phyloP scores from a whole-genome alignment of 2,797 vertebrate species.

The Arnoldichthys spilopterus region DNA sequence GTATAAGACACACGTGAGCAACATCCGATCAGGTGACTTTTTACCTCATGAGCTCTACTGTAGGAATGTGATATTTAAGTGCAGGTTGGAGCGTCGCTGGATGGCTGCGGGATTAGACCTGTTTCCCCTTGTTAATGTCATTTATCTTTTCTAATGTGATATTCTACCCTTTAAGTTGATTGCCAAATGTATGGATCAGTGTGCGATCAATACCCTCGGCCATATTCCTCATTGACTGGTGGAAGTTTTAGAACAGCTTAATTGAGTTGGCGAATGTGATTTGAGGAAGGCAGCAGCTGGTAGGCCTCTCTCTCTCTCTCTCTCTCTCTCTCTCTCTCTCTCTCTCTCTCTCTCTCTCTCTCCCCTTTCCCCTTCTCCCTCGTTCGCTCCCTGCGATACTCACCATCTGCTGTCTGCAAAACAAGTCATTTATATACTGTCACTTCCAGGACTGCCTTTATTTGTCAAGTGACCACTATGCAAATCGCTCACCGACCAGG shows the following conservation, averaged over 20 bases:
- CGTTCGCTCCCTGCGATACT: slow-evolving; percentile 82
- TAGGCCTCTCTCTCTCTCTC: slow-evolving; percentile 76
- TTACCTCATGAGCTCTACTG: too few relatives aligned
- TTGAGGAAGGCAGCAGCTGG: slow-evolving; percentile 88
- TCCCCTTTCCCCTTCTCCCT: slow-evolving; percentile 74
- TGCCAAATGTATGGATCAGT: slow-evolving; percentile 36
- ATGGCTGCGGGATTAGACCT: not conserved
- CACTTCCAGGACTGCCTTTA: slow-evolving; percentile 80
- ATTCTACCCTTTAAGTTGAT: slow-evolving; percentile 1
- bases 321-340: slow-evolving; percentile 71
- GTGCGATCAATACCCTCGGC: slow-evolving; percentile 36
- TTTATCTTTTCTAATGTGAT: slow-evolving; percentile 14
- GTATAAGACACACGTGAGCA: too few relatives aligned
- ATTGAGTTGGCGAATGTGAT: slow-evolving; percentile 67
- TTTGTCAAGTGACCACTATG: slow-evolving; percentile 87
- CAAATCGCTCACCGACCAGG: slow-evolving; percentile 78
- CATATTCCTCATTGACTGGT: slow-evolving; percentile 14
- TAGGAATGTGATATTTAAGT: not conserved
- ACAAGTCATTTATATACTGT: slow-evolving; percentile 89
- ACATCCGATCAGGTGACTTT: too few relatives aligned
- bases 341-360: slow-evolving; percentile 73
- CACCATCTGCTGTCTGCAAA: slow-evolving; percentile 96
- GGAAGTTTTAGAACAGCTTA: slow-evolving; percentile 71
- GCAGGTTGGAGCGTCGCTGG: not conserved
- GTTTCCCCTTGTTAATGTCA: not conserved